A percentile compares a stretch with the other conserved stretches of the same genome.
phyloP scores from a whole-genome alignment of 2,797 vertebrate genomes.

The Momotus momota region DNA sequence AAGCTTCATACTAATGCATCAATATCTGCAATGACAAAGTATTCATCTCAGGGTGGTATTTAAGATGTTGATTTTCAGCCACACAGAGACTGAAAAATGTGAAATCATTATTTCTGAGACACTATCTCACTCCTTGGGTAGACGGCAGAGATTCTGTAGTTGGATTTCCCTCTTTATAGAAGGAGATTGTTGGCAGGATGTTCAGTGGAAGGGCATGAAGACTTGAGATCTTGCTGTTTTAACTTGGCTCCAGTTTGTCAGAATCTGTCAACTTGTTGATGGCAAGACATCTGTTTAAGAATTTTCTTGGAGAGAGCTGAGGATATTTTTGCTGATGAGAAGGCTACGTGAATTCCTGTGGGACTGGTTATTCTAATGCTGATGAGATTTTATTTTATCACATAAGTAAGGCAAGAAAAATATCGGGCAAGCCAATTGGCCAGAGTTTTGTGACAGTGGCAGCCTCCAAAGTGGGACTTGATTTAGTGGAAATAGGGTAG shows the following conservation, averaged over 20 bases:
- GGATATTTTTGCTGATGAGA: constrained; percentile 8
- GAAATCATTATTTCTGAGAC: not conserved
- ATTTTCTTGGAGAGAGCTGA: not conserved
- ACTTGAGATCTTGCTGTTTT: not conserved
- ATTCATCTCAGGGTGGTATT: not conserved
- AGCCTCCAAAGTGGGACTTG: not conserved
- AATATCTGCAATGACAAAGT: rapidly evolving
- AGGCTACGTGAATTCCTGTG: not conserved
- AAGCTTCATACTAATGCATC: not conserved
- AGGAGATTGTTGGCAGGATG: not conserved
- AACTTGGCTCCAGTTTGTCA: not conserved
- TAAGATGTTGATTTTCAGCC: not conserved
- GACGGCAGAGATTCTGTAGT: not conserved
- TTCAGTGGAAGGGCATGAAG: not conserved
- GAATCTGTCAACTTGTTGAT: not conserved
- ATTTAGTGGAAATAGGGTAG: not conserved
- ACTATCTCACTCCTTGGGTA: not conserved
- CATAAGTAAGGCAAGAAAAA: not conserved
- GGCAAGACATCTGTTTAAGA: not conserved
- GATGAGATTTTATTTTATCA: not conserved
- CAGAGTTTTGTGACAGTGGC: not conserved
- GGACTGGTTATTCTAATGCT: not conserved
- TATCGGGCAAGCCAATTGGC: not conserved
- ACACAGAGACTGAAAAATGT: not conserved
- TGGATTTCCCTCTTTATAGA: not conserved